Conservation (phyloP, 2,797 vertebrate genomes). For the Acridotheres tristis region DNA sequence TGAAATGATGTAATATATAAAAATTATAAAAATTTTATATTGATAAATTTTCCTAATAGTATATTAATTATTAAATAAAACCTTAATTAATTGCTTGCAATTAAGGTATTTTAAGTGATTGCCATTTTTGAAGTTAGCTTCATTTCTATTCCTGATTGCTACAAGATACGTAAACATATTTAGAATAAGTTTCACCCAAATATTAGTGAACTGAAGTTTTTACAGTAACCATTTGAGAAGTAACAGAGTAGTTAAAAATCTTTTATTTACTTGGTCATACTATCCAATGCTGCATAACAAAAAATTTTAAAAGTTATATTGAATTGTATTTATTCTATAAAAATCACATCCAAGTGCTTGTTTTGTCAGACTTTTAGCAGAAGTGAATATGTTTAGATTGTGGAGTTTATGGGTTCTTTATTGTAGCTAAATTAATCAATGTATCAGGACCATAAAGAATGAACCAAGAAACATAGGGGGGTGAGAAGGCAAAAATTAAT, state of each 20-base stretch:
- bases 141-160: background rate
- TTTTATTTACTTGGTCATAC: background rate
- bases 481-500: background rate
- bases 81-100: background rate
- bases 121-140: background rate
- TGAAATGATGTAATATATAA: conserved; percentile 39
- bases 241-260: background rate
- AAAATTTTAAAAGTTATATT: background rate
- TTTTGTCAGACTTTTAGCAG: background rate
- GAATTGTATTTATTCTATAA: background rate
- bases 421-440: background rate
- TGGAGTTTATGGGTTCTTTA: background rate
- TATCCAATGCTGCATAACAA: background rate
- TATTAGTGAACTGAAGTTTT: background rate
- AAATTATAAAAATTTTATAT: conserved; percentile 30
- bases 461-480: rapidly evolving
- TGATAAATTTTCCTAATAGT: conserved; percentile 5
- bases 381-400: background rate
- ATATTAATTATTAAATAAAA: background rate
- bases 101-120: background rate
- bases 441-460: background rate
- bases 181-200: background rate
- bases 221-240: background rate
- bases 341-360: background rate
- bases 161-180: background rate